Percentiles rank a stretch among this genome's conserved stretches.
Conservation (phyloP, 1,140 invertebrate species). For the Uloborus diversus region DNA sequence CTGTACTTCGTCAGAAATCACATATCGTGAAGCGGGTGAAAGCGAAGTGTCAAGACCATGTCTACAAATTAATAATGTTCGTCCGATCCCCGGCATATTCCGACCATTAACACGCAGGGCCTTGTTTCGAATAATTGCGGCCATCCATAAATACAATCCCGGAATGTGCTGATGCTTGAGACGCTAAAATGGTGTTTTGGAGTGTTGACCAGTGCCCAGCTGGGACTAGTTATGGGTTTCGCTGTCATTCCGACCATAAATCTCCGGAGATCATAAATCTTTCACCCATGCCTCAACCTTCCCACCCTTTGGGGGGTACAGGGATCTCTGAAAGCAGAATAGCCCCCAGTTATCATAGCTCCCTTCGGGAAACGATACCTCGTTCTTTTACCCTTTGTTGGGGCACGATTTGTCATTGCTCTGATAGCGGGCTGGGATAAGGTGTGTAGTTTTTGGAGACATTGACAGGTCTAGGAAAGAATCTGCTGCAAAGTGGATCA, state of each 20-base stretch:
- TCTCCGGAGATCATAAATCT: constrained; percentile 48
- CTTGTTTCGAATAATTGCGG: no score
- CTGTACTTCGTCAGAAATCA: no score
- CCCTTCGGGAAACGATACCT: constrained; percentile 34
- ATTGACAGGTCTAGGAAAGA: no score
- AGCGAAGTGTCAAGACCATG: no score
- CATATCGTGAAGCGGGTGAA: no score
- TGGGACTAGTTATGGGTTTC: constrained; percentile 25
- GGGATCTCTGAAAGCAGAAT: constrained; percentile 42
- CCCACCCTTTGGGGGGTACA: constrained; percentile 15
- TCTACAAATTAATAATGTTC: no score
- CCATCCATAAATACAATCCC: no score
- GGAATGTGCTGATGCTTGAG: no score
- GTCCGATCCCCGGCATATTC: no score
- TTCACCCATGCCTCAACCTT: constrained; percentile 37
- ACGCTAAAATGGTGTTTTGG: no score
- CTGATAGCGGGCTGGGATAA: constrained; percentile 9
- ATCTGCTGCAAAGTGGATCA: no score
- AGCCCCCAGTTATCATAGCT: constrained; percentile 36
- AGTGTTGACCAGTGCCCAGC: constrained; percentile 44
- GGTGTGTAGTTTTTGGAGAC: constrained; percentile 22
- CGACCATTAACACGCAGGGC: no score
- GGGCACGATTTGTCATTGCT: constrained; percentile 40
- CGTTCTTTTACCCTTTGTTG: constrained; percentile 35
- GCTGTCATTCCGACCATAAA: constrained; percentile 52